Evolutionary conservation across 2,113 vertebrate species (phyloP), one percentile per base, ranked within the genome.

Genomic region (Halichoerus grypus): DNA sequence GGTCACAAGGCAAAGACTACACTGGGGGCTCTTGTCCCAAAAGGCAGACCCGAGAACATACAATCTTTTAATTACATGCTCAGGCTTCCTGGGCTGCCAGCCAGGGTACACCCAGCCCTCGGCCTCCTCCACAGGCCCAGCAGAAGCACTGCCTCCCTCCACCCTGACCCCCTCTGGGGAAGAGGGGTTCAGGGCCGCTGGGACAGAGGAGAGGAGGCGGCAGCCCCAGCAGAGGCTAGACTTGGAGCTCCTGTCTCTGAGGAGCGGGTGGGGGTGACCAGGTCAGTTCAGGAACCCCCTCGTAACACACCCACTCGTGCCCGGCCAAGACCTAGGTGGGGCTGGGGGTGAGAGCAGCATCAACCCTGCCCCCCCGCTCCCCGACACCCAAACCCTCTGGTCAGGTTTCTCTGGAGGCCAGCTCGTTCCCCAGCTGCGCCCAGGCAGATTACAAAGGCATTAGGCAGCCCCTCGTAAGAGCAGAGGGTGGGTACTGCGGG

Each of bases 21-120:
- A 55, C 49, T 26, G 74, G 36, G 36, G 57, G 42, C 55, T 61
- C 94, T 96, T 95, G 61, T 72, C 65, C 95, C 67, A 1, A 77
- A 53, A 95, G 67, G 5, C 91, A 91, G 86, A 28, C 53, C 36
- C 51, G 1, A 36, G 57, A 63, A 96, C 96, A 94, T 83, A 79
- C 9, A 16, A 90, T 95, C 94, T 89, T 96, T 95, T 94, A 74
- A 84, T 90, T 33, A 95, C 79, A 80, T 1, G 65, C 63, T 94
- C 61, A 49, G 83, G 61, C 91, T 86, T 74, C 74, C 83, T 53
- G 61, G 94, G 94, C 92, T 55, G 74, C 79, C 4, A 42, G 90
- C 92, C 95, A 97, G 79, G 42, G 79, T 79, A 63, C 55, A 72
- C 24, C 69, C 82, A 55, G 67, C 77, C 53, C 91, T 88, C 5